Evolutionary conservation across 2,113 vertebrate genomes (phyloP), one percentile per base, ranked within the genome.

Genomic region (Microtus richardsoni): DNA sequence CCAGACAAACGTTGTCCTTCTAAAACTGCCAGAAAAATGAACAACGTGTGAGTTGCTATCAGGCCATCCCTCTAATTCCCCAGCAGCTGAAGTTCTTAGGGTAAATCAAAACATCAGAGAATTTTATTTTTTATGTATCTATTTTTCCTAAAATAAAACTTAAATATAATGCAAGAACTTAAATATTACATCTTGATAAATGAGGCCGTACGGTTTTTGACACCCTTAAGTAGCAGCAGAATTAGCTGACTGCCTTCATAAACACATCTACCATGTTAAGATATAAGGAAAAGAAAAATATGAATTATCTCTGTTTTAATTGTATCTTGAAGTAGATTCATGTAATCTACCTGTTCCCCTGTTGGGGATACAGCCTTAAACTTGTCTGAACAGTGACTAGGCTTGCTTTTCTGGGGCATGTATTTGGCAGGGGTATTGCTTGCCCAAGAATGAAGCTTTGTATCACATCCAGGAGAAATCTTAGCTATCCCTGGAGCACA

Each of bases 101-200:
- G 91, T 47, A 82, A 89, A 82, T 54, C 21, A 91, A 95, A 89
- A 30, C 13, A 58, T 58, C 1, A 8, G 54, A 4, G 11, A 64
- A 39, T 13, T 30, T 71, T 36, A n/a, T 13, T 8, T n/a, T 8
- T 21, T 41, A 60, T 14, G 22, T 14, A 10, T 52, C 41, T 28
- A 39, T 11, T 73, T 60, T 78, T 44, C 41, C 71, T 5, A 71
- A 94, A 80, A 60, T 93, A 14, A 54, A 41, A 49, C 36, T 82
- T 85, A 39, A 13, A 4, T 30, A 30, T 52, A 91, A 12, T 64
- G 26, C 47, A 89, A 82, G 78, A 68, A 60, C 30, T 62, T 24
- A 95, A 49, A 49, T 62, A n/a, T 28, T 93, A 3, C 14, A 52
- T 96, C 26, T 62, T 89, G 24, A 94, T 88, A 88, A 85, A 82